These are phyloP conservation scores for Diploscapter pachys DNA, from an alignment of 1,140 invertebrate genomes.

Conservation along the genomic window DNA sequence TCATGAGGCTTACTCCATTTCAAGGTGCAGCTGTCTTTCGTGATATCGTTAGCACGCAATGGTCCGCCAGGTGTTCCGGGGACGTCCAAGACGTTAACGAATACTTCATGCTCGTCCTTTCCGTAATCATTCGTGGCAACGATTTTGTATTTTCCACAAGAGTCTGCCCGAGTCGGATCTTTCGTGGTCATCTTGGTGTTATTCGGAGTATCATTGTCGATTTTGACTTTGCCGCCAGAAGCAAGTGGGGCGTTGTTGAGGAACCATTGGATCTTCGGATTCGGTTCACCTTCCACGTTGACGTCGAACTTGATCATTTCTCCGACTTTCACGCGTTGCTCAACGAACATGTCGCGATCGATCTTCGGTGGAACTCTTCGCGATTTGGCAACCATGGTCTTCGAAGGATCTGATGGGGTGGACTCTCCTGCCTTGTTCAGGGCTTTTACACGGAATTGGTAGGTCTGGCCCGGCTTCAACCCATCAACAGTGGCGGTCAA, in stretches of 20 bases:
- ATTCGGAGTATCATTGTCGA: constrained; percentile 55
- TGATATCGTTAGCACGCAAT: constrained; percentile 61
- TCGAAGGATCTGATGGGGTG: constrained; percentile 79
- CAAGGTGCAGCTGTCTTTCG: constrained; percentile 62
- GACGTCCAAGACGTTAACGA: constrained; percentile 77
- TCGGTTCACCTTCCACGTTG: constrained; percentile 82
- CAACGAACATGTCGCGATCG: constrained; percentile 82
- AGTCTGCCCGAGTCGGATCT: constrained; percentile 65
- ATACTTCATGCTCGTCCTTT: constrained; percentile 84
- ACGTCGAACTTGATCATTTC: constrained; percentile 87
- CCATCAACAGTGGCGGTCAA: constrained; percentile 83
- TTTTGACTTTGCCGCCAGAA: constrained; percentile 54
- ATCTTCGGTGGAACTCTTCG: constrained; percentile 87
- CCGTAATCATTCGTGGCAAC: constrained; percentile 90
- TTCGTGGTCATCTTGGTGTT: constrained; percentile 67
- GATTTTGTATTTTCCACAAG: constrained; percentile 76
- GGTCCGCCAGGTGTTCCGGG: constrained; percentile 63
- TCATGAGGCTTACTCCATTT: constrained; percentile 64
- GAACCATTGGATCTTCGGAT: constrained; percentile 79
- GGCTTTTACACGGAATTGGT: constrained; percentile 85
- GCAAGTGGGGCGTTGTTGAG: constrained; percentile 61
- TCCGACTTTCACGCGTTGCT: constrained; percentile 78
- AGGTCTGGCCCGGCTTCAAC: constrained; percentile 82
- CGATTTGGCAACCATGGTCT: constrained; percentile 86
- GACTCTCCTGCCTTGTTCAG: constrained; percentile 90